Evolutionary conservation across 2,797 vertebrate species (phyloP).

Genomic region (Malacoraja senta): DNA sequence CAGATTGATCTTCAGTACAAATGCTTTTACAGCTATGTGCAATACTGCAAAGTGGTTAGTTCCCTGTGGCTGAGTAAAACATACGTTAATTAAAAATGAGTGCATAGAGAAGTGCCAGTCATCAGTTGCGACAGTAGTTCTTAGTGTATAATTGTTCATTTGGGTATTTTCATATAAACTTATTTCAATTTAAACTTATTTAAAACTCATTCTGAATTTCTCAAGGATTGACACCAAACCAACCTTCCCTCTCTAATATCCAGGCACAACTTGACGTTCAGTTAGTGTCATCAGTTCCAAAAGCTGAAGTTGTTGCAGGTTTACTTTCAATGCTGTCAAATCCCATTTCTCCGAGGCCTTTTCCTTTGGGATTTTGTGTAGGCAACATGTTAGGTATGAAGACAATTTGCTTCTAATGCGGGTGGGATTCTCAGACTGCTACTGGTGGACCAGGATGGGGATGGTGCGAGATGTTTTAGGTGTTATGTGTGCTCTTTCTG

Average conservation of each 20-base stretch:
- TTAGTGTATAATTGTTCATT: not conserved
- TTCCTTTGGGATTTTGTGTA: not conserved
- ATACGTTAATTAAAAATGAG: not conserved
- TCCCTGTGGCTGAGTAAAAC: not conserved
- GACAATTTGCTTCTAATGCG: too few relatives aligned
- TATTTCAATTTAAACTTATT: not conserved
- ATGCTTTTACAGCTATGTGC: slow-evolving; percentile 57
- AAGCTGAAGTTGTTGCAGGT: not conserved
- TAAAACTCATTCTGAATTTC: not conserved
- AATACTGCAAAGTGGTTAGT: slow-evolving; percentile 43
- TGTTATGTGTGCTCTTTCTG: too few relatives aligned
- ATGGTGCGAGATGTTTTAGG: too few relatives aligned
- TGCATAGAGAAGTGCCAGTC: not conserved
- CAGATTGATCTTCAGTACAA: slow-evolving; percentile 43
- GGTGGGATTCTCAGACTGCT: too few relatives aligned
- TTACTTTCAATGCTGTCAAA: not conserved
- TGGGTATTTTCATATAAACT: not conserved
- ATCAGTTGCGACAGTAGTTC: not conserved
- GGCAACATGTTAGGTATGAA: too few relatives aligned
- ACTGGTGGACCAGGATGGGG: too few relatives aligned
- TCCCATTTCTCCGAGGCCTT: not conserved
- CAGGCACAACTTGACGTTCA: not conserved
- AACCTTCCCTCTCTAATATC: not conserved
- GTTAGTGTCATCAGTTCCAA: not conserved
- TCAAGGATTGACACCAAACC: not conserved